Base-by-base conservation (phyloP, 2,888 invertebrate species). In the Seira sanloemensis region DNA sequence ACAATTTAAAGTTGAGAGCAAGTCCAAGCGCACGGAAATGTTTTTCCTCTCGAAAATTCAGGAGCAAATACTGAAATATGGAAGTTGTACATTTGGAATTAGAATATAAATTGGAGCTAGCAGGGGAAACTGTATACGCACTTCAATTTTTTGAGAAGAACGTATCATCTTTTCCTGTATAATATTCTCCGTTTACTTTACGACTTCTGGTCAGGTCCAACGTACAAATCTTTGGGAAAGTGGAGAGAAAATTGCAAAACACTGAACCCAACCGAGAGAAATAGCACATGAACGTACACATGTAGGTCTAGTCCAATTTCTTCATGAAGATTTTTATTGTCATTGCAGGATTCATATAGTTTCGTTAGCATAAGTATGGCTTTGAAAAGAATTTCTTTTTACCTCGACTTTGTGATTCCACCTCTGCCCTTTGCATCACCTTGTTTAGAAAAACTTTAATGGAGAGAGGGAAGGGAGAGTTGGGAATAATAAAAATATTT, bases 181-280 rank as follows among this genome's bases (percentile, higher is more conserved):
- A 37, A 37, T 37, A 7, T 37, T 37, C 37, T 37, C 37, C 37
- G 4, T 37, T 37, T 71, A 23, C 67, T 79, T 79, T 79, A 79
- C 72, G 79, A 79, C 79, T 79, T 74, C 74, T 79, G 79, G 73
- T 79, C 79, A 79, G 79, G 79, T 73, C 79, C 72, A 23, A 73
- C 26, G 73, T 73, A 79, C 79, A 79, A 79, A 79, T 79, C 79
- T 73, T 79, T 12, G 12, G 62, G 65, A 68, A 25, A 71, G 18
- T 27, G 69, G 9, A 66, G 37, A 50, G 72, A 72, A 78, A 78
- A 78, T 72, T 78, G 66, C 25, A 72, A 37, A 37, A 37, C 19
- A 66, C n/a, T n/a, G n/a, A n/a, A n/a, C n/a, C n/a, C n/a, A n/a
- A n/a, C n/a, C n/a, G 46, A 72, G 46, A 21, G 71, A 18, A 46